These are phyloP conservation scores for Diprion similis DNA, from an alignment of 1,140 invertebrate genomes.

Conservation along the genomic window DNA sequence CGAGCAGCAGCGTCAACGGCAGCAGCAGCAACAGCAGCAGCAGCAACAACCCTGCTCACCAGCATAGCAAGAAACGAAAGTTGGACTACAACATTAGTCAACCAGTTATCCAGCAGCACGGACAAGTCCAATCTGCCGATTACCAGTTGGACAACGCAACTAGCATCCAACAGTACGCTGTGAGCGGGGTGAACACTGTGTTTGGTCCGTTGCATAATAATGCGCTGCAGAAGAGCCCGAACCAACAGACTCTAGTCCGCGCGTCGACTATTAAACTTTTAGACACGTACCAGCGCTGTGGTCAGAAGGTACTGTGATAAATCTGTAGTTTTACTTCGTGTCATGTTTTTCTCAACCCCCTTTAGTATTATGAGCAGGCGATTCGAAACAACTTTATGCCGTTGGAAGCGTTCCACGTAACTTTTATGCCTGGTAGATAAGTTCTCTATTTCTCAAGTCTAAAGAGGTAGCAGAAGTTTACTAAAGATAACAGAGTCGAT, in stretches of 20 bases:
- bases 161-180: conserved; percentile 48
- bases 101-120: conserved; percentile 60
- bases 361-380: conserved; percentile 11
- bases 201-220: conserved; percentile 55
- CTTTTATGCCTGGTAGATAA: not conserved
- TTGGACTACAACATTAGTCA: conserved; percentile 62
- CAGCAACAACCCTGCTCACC: conserved; percentile 55
- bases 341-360: conserved; percentile 5
- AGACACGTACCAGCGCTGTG: conserved; percentile 75
- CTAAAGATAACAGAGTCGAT: not conserved
- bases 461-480: not conserved
- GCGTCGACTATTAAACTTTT: conserved; percentile 76
- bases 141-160: conserved; percentile 52
- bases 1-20: conserved; percentile 66
- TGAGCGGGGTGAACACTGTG: conserved; percentile 55
- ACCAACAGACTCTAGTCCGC: conserved; percentile 70
- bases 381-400: no score
- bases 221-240: conserved; percentile 62
- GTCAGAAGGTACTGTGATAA: conserved; percentile 66
- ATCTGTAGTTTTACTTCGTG: conserved; percentile 5
- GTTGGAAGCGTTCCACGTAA: no score
- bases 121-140: conserved; percentile 57
- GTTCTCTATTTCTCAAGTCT: not conserved
- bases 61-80: conserved; percentile 66
- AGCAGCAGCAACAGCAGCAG: conserved; percentile 55